Evolutionary conservation across 1,140 invertebrate species (phyloP), one percentile per base, ranked within the genome.

Genomic region (Platyscapa corneri): DNA sequence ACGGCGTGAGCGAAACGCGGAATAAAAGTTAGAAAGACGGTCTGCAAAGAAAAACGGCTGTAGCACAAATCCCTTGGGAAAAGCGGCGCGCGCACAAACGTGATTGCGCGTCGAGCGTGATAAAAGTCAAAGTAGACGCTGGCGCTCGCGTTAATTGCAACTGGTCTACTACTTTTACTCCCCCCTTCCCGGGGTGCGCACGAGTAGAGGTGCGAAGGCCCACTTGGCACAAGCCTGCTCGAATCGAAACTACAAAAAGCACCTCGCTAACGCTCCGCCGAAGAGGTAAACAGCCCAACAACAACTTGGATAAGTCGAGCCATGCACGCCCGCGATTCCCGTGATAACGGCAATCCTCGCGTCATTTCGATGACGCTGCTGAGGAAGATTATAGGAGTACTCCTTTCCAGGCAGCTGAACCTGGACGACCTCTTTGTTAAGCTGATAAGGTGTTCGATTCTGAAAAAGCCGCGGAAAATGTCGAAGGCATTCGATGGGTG

Each of bases 111-210:
- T 12, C 53, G 77, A 39, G 34, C 37, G 60, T 32, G 64, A 65
- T 80, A 49, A 81, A 42, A 81, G 42, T 32, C 70, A 74, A 60
- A 75, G 20, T 18, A 23, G 74, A 42, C 32, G 37, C 67, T 20
- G 56, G 56, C 23, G 56, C 56, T 60, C 27, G 42, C 56, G 46
- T 82, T 74, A 75, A 75, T 75, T 82, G 81, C 81, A 60, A 60
- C 56, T 27, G 56, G 10, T 60, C 14, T 16, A 32, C 76, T 30
- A 10, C 2, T 34, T 39, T 8, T n/a, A 46, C 6, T 46, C 5
- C 12, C 5, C 5, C 42, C 42, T 46, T 46, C 42, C 6, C 42
- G 42, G 12, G 42, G 12, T 5, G 42, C 5, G 12, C 42, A 12
- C 6, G 12, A 12, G 42, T 7, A 46, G 42, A 46, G 42, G 42